phyloP scores from a whole-genome alignment of 2,797 vertebrate species.

The Malurus leucopterus region DNA sequence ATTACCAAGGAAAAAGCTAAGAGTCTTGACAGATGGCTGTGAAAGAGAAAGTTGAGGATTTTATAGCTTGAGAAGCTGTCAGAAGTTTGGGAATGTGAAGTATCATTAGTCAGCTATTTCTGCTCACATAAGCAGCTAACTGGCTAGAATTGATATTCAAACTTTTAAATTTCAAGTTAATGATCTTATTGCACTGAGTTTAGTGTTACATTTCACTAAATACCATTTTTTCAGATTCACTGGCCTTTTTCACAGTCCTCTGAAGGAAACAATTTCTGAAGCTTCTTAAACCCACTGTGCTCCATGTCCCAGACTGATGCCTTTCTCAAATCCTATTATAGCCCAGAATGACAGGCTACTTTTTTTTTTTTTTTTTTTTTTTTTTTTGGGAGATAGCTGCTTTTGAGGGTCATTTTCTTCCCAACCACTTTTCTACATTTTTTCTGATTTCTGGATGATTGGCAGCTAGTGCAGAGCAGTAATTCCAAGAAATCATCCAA shows the following conservation, averaged over 20 bases:
- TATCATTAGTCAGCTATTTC: background rate
- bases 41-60: background rate
- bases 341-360: background rate
- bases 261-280: background rate
- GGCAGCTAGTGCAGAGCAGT: background rate
- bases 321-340: constrained; percentile 6
- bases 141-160: background rate
- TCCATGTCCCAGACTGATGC: background rate
- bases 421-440: background rate
- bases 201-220: background rate
- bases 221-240: background rate
- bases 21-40: background rate
- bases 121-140: background rate
- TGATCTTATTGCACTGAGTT: background rate
- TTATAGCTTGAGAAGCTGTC: background rate
- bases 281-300: background rate
- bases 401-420: constrained; percentile 19
- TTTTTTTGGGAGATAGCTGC: background rate
- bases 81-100: background rate
- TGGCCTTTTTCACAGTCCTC: background rate
- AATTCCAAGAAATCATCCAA: background rate
- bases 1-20: background rate
- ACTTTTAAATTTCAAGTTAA: background rate
- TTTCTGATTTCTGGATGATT: constrained; percentile 26
- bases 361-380: background rate